phyloP scores from a whole-genome alignment of 2,113 vertebrate genomes.

The Embiotoca jacksoni region DNA sequence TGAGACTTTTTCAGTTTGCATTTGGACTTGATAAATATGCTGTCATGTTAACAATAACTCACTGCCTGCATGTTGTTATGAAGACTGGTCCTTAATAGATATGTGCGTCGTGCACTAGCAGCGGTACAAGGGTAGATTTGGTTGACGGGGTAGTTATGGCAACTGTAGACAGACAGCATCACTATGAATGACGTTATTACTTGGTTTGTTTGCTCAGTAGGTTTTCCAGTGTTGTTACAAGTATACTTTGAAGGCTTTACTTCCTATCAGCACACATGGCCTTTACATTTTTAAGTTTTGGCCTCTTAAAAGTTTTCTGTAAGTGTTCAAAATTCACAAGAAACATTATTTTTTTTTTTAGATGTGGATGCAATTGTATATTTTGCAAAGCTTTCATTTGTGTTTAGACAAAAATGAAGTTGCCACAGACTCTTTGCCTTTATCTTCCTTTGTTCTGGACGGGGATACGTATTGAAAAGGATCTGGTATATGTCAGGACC shows the following conservation, averaged over 20 bases:
- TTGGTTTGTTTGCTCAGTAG: neutral
- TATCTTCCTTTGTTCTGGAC: neutral
- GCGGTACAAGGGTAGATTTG: neutral
- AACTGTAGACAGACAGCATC: neutral
- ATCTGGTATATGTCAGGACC: neutral
- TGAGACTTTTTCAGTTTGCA: neutral
- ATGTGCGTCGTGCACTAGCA: neutral
- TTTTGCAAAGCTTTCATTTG: constrained; percentile 12
- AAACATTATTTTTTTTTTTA: neutral
- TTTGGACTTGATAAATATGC: neutral
- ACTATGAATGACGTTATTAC: neutral
- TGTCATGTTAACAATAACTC: neutral
- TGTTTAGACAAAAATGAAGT: neutral
- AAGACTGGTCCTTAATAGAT: neutral
- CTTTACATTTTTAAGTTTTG: neutral
- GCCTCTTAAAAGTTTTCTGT: neutral
- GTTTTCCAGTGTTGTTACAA: too few species aligned
- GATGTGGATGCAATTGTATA: neutral
- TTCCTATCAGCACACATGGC: neutral
- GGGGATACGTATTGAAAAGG: neutral
- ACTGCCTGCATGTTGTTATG: neutral
- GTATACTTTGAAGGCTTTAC: neutral
- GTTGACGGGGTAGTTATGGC: neutral
- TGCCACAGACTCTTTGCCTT: neutral
- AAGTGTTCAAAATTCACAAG: neutral